Base-by-base conservation (phyloP, 2,888 invertebrate genomes). In the Drosophila merina region DNA sequence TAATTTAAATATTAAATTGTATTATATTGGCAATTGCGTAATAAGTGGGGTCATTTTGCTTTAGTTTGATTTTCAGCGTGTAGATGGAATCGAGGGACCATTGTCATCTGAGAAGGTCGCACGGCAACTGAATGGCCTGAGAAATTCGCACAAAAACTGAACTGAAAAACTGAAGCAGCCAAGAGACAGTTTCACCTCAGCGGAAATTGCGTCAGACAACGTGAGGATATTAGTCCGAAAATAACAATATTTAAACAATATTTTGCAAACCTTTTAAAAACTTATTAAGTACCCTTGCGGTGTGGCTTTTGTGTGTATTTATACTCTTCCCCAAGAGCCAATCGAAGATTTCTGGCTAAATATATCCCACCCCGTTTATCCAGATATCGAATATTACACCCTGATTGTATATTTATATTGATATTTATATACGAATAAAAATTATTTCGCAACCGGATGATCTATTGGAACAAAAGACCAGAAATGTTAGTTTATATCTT, bases 91-190 rank as follows among this genome's bases (percentile, higher is more conserved):
- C 51, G 57, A 45, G 68, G 72, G 76, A 77, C 77, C 86, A 83
- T 86, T 85, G 82, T 75, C 86, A 79, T 77, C 73, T 56, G 76
- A 72, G 82, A 83, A 83, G 82, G 82, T 83, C 81, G 74, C 51
- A 54, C 74, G 74, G 76, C 78, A 80, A 36, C 12, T 36, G 36
- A 36, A 77, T 77, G 80, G 55, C 69, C 64, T 67, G 64, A 68
- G 77, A 57, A 48, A 56, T 12, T 26, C 52, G 38, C 52, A 54
- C 44, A 63, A 59, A 72, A 70, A 76, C 71, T 44, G 48, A 42
- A 20, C 20, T 20, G 5, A 28, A 28, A 3, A 28, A 42, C 4
- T 55, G 55, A 55, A 55, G 40, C 47, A 49, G 52, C 12, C n/a
- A 20, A 14, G 28, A 33, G 50, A 56, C 66, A 67, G 38, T 45